phyloP scores from a whole-genome alignment of 2,888 invertebrate species.

The Euclidia mi region DNA sequence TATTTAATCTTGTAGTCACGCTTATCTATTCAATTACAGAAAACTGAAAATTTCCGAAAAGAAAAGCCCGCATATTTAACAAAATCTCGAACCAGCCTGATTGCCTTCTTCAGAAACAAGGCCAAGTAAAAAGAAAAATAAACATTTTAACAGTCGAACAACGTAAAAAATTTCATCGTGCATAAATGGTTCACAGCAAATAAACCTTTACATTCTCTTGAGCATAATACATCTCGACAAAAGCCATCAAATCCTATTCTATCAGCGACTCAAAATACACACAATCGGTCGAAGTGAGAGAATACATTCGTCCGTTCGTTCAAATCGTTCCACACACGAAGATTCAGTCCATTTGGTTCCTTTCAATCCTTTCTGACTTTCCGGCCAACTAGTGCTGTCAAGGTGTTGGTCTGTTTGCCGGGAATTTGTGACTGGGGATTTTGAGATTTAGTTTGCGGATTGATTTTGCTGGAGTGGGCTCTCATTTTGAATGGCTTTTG shows the following conservation, averaged over 20 bases:
- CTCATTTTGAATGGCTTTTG: no score
- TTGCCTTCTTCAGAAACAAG: no score
- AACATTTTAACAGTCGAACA: neutral
- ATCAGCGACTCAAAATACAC: conserved; percentile 25
- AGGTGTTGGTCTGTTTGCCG: conserved; percentile 35
- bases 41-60: no score
- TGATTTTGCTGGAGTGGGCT: neutral
- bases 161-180: neutral
- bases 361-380: conserved; percentile 49
- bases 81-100: no score
- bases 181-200: conserved; percentile 1
- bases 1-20: no score
- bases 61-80: no score
- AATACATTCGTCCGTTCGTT: conserved; percentile 18
- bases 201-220: no score
- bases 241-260: conserved; percentile 37
- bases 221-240: conserved; percentile 26
- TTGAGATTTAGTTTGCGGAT: neutral
- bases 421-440: conserved; percentile 28
- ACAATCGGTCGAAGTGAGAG: conserved; percentile 36
- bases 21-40: no score
- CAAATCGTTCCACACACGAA: conserved; percentile 11
- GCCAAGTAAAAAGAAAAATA: no score
- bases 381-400: conserved; percentile 38
- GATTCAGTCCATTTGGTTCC: conserved; percentile 42